These are phyloP conservation scores for Stenotaenia linearis DNA, from an alignment of 2,888 invertebrate genomes.

Conservation along the genomic window DNA sequence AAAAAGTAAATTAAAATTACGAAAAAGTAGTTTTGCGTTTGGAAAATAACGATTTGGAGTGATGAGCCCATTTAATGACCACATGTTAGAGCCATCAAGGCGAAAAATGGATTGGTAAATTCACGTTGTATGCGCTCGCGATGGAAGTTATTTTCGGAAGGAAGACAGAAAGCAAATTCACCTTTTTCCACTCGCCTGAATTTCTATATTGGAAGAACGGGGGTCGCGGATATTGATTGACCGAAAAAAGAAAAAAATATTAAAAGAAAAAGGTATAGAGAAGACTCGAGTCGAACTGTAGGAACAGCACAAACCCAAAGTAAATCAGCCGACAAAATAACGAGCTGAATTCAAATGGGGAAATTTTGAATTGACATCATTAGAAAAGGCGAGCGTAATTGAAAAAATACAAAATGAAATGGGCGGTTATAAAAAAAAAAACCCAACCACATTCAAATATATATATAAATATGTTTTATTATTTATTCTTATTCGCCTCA, in stretches of 20 bases:
- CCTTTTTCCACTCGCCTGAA: constrained; percentile 28
- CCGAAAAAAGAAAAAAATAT: not conserved
- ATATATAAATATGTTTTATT: not conserved
- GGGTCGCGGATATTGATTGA: constrained; percentile 21
- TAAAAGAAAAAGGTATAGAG: not conserved
- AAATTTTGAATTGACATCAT: constrained; percentile 26
- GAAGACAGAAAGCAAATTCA: constrained; percentile 26
- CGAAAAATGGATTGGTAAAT: constrained; percentile 13
- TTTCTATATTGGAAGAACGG: constrained; percentile 2
- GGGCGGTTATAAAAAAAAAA: not conserved
- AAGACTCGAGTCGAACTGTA: not conserved
- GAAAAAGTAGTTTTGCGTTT: not conserved
- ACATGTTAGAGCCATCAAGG: not conserved
- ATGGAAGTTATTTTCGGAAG: constrained; percentile 13
- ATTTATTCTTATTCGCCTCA: not conserved
- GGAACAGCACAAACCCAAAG: constrained; percentile 13
- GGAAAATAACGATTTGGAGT: not conserved
- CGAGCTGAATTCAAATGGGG: constrained; percentile 23
- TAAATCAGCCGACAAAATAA: constrained; percentile 26
- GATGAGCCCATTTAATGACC: not conserved
- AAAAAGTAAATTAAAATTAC: not conserved
- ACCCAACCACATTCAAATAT: not conserved
- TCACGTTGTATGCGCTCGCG: not conserved
- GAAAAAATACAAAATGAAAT: constrained; percentile 1
- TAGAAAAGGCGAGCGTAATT: constrained; percentile 15